Evolutionary conservation across 2,888 invertebrate species (phyloP).

Genomic region (Pterostichus niger): DNA sequence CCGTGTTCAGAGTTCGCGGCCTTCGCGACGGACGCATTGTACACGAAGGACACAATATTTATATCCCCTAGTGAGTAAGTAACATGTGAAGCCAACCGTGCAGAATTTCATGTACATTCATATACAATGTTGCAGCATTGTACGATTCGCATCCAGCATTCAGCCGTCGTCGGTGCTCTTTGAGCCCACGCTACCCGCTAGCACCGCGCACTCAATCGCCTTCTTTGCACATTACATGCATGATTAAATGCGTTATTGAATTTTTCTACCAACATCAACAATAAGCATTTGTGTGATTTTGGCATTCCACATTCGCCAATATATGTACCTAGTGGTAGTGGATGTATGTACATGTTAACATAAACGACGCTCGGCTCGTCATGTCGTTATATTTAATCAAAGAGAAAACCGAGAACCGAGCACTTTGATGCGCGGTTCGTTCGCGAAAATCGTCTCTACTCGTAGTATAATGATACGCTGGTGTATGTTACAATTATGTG

Average conservation of each 20-base stretch:
- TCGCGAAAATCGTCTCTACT: slow-evolving; percentile 65
- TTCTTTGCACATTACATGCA: slow-evolving; percentile 74
- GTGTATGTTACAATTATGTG: slow-evolving; percentile 76
- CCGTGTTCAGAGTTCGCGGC: slow-evolving; percentile 8
- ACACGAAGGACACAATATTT: slow-evolving; percentile 64
- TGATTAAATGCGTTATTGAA: slow-evolving; percentile 74
- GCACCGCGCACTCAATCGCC: slow-evolving; percentile 19
- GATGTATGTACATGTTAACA: too few species aligned
- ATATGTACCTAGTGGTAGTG: not conserved
- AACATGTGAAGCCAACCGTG: slow-evolving; percentile 75
- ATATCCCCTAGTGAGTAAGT: slow-evolving; percentile 69
- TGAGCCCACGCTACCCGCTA: slow-evolving; percentile 68
- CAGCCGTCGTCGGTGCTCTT: slow-evolving; percentile 73
- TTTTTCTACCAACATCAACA: slow-evolving; percentile 69
- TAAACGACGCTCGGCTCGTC: not conserved
- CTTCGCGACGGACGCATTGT: slow-evolving; percentile 55
- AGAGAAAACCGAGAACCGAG: slow-evolving; percentile 59
- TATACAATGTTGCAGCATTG: slow-evolving; percentile 75
- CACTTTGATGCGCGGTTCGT: slow-evolving; percentile 62
- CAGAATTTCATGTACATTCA: slow-evolving; percentile 74
- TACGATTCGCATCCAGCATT: slow-evolving; percentile 71
- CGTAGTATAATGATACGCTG: slow-evolving; percentile 65
- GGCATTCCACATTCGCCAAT: not conserved
- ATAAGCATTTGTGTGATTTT: slow-evolving; percentile 25
- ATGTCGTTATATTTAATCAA: slow-evolving; percentile 65